Percentiles rank a stretch among this genome's conserved stretches.
These are phyloP conservation scores for Columbina picui DNA, from an alignment of 2,113 vertebrate species.

Conservation along the genomic window DNA sequence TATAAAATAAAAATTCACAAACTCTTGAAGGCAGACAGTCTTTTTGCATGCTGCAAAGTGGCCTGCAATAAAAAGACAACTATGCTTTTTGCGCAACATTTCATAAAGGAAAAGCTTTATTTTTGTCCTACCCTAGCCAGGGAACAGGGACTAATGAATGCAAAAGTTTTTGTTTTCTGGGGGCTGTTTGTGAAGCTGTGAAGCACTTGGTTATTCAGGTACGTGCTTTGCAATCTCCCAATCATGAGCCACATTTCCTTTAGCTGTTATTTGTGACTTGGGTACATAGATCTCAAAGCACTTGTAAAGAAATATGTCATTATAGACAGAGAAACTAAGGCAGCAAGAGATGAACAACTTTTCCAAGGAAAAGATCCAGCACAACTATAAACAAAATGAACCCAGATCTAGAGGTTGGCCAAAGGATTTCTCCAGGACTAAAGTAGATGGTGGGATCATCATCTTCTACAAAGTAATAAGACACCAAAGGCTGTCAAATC, in stretches of 20 bases:
- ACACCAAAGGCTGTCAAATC: not conserved
- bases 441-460: not conserved
- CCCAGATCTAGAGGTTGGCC: not conserved
- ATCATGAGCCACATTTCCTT: conserved; percentile 25
- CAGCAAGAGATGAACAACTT: not conserved
- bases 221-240: conserved; percentile 19
- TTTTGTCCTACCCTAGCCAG: conserved; percentile 26
- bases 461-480: not conserved
- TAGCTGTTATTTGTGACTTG: conserved; percentile 30
- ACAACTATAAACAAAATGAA: not conserved
- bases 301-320: not conserved
- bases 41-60: conserved; percentile 23
- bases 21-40: conserved; percentile 37
- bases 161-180: conserved; percentile 26
- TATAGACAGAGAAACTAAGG: not conserved
- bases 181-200: not conserved
- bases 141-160: not conserved
- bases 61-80: conserved; percentile 34
- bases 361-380: not conserved
- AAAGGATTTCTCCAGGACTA: not conserved
- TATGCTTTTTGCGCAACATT: not conserved
- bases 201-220: not conserved
- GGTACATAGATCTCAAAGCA: conserved; percentile 15
- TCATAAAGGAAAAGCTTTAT: conserved; percentile 27
- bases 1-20: conserved; percentile 58